Evolutionary conservation across 2,888 invertebrate genomes (phyloP).

Genomic region (Drosophila pegasa): DNA sequence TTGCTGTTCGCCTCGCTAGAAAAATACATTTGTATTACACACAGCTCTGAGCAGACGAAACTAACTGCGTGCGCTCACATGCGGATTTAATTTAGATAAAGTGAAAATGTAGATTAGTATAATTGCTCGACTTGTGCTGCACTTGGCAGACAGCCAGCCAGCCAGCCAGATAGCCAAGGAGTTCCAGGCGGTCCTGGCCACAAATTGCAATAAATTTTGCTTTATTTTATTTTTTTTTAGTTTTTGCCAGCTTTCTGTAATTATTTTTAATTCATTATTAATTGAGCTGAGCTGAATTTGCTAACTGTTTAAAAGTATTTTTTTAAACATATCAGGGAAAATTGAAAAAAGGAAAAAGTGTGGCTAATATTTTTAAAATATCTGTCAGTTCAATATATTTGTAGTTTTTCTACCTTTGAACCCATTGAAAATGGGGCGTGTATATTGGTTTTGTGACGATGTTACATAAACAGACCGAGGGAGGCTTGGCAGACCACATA

Average conservation of each 20-base stretch:
- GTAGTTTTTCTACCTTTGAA: too few relatives aligned
- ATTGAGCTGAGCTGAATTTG: neutral
- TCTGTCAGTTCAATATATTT: neutral
- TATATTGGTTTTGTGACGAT: too few relatives aligned
- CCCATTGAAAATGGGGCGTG: too few relatives aligned
- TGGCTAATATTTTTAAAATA: too few relatives aligned
- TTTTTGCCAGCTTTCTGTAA: neutral
- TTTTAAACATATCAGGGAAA: neutral
- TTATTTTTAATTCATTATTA: slow-evolving; percentile 8
- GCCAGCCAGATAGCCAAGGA: too few relatives aligned
- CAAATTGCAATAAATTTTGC: slow-evolving; percentile 49
- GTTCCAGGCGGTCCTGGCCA: slow-evolving; percentile 1
- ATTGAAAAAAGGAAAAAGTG: too few relatives aligned
- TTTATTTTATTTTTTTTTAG: slow-evolving; percentile 23
- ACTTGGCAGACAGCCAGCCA: slow-evolving; percentile 28
- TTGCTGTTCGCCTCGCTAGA: slow-evolving; percentile 49
- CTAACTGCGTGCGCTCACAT: slow-evolving; percentile 55
- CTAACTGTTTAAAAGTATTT: neutral
- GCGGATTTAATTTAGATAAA: slow-evolving; percentile 73
- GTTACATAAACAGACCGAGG: too few relatives aligned
- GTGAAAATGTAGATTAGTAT: slow-evolving; percentile 64
- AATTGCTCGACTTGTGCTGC: slow-evolving; percentile 56
- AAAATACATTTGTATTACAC: slow-evolving; percentile 48
- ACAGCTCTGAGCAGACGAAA: neutral
- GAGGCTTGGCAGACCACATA: too few relatives aligned